These are phyloP conservation scores for Drosophila setifemur DNA, from an alignment of 1,140 invertebrate genomes.

Conservation along the genomic window DNA sequence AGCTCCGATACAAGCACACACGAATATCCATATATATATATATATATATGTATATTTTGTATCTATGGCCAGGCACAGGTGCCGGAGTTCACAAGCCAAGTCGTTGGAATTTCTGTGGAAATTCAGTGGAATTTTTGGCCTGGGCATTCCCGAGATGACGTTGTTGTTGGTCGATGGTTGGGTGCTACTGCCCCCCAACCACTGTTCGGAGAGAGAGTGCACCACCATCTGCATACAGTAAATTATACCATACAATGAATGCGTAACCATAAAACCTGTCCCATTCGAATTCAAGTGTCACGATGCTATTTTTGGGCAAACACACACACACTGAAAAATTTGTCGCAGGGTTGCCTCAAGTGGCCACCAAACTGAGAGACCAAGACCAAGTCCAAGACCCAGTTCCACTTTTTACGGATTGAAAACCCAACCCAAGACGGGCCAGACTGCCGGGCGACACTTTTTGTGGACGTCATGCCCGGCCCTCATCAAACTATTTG, in stretches of 20 bases:
- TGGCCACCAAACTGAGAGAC: conserved; percentile 33
- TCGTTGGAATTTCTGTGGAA: conserved; percentile 58
- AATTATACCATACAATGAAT: conserved; percentile 57
- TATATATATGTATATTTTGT: conserved; percentile 30
- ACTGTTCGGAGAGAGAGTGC: no score
- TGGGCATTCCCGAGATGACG: conserved; percentile 41
- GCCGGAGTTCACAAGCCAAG: conserved; percentile 58
- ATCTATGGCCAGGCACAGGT: conserved; percentile 51
- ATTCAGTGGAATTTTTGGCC: conserved; percentile 66
- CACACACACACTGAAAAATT: conserved; percentile 53
- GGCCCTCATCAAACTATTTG: conserved; percentile 54
- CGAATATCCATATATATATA: not conserved
- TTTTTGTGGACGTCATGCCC: conserved; percentile 51
- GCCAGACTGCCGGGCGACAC: conserved; percentile 71
- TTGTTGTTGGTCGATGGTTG: no score
- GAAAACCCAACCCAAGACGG: conserved; percentile 22
- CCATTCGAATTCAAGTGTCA: conserved; percentile 71
- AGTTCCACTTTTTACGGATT: not conserved
- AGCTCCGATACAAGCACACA: not conserved
- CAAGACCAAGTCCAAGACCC: conserved; percentile 5
- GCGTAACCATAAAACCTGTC: conserved; percentile 74
- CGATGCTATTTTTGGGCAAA: conserved; percentile 70
- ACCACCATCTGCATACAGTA: conserved; percentile 67
- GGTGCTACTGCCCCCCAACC: not conserved
- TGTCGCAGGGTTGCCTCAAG: conserved; percentile 66